phyloP scores from a whole-genome alignment of 2,797 vertebrate genomes.

The Myotis myotis region DNA sequence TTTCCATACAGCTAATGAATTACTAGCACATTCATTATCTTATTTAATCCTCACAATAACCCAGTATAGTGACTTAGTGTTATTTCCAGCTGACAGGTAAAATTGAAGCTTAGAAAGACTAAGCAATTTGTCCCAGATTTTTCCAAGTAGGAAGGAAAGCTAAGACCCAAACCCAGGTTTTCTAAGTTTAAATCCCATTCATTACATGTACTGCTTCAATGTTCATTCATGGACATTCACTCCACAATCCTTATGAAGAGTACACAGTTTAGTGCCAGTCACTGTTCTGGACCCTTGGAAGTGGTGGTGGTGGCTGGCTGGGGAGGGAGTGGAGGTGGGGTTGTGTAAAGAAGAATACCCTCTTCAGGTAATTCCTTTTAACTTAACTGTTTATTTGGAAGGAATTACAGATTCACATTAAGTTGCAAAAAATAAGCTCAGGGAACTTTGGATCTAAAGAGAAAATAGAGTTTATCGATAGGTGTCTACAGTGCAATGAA shows the following conservation, averaged over 20 bases:
- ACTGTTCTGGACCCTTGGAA: background rate
- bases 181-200: background rate
- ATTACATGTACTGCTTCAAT: accelerated
- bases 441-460: background rate
- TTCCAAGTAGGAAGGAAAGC: background rate
- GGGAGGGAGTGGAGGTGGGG: accelerated
- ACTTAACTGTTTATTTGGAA: constrained; percentile 30
- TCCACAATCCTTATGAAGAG: background rate
- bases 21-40: background rate
- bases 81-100: constrained; percentile 1
- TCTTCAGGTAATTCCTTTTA: background rate
- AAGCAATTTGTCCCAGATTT: constrained; percentile 12
- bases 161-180: background rate
- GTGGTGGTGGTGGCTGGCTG: background rate
- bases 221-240: background rate
- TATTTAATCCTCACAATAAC: background rate
- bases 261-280: background rate
- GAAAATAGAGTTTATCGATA: background rate
- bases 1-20: background rate
- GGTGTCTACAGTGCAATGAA: background rate
- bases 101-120: background rate
- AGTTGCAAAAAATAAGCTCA: background rate
- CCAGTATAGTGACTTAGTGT: background rate
- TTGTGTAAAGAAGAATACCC: background rate
- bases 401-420: background rate